Evolutionary conservation across 2,113 vertebrate species (phyloP).

Genomic region (Hippocampus mohnikei): DNA sequence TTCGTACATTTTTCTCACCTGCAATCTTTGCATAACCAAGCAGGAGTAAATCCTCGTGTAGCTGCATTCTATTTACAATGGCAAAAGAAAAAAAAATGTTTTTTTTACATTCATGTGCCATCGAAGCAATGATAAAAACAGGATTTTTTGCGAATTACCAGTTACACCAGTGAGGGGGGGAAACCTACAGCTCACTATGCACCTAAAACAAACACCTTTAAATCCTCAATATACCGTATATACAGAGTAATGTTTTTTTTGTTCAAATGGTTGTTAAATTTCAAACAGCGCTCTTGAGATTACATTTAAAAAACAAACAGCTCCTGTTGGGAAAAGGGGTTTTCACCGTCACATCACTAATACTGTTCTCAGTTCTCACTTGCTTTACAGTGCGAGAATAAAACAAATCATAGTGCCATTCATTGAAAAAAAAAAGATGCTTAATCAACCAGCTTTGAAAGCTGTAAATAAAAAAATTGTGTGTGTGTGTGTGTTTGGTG

Average conservation of each 20-base stretch:
- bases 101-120: constrained; percentile 49
- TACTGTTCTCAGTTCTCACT: neutral
- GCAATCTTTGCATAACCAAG: constrained; percentile 53
- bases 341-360: neutral
- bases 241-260: neutral
- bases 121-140: constrained; percentile 12
- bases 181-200: neutral
- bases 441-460: constrained; percentile 44
- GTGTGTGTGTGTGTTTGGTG: neutral
- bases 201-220: neutral
- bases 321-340: neutral
- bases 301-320: neutral
- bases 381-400: constrained; percentile 41
- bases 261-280: neutral
- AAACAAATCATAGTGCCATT: constrained; percentile 43
- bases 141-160: neutral
- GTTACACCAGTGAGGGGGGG: neutral
- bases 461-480: neutral
- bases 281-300: neutral
- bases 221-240: neutral
- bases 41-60: constrained; percentile 38
- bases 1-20: neutral
- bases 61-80: constrained; percentile 57
- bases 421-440: constrained; percentile 15
- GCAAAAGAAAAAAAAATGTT: constrained; percentile 33